Percentiles rank a stretch among this genome's conserved stretches.
Evolutionary conservation across 2,797 vertebrate genomes (phyloP).

Genomic region (Brachyrhaphis roseni): DNA sequence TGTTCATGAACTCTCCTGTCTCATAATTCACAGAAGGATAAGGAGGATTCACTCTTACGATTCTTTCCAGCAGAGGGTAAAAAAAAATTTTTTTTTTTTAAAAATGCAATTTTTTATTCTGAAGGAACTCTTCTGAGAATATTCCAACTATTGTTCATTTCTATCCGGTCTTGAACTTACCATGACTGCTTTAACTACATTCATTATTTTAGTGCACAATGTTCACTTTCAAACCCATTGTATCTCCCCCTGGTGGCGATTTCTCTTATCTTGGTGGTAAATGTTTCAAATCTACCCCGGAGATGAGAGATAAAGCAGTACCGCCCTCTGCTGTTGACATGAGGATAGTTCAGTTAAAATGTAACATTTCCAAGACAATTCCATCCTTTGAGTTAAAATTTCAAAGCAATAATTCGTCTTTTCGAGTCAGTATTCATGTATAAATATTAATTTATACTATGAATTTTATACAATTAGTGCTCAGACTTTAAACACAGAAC

Average conservation of each 20-base stretch:
- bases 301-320: background rate
- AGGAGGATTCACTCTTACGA: background rate
- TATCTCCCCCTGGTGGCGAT: conserved; percentile 61
- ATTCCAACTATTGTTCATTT: background rate
- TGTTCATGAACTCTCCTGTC: background rate
- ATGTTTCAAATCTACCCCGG: background rate
- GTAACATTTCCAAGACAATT: background rate
- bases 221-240: conserved; percentile 2
- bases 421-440: background rate
- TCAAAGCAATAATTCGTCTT: background rate
- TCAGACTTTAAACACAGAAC: background rate
- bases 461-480: background rate
- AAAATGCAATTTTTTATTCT: background rate
- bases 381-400: background rate
- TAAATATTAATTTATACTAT: background rate
- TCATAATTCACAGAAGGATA: background rate
- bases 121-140: background rate
- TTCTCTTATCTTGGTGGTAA: conserved; percentile 12
- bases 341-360: conserved; percentile 20
- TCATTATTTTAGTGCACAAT: background rate
- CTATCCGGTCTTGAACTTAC: background rate
- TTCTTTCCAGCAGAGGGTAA: background rate
- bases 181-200: background rate
- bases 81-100: no score
- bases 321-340: conserved; percentile 54